A percentile compares a stretch with the other conserved stretches of the same genome.
Conservation (phyloP, 2,797 vertebrate species). For the Acipenser ruthenus region DNA sequence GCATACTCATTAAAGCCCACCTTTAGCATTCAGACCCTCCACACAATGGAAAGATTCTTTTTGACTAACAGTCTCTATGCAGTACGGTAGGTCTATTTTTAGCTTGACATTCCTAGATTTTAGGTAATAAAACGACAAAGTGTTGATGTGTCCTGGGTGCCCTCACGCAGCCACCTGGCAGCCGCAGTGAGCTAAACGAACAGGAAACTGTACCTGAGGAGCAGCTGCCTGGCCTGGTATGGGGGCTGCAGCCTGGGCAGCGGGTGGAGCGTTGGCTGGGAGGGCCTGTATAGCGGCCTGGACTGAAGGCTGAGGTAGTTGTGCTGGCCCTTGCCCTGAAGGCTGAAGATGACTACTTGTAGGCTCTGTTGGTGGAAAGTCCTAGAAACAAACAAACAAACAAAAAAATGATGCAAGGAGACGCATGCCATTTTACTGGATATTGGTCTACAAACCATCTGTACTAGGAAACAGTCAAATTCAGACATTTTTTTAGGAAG, state of each 20-base stretch:
- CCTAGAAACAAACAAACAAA: slow-evolving; percentile 34
- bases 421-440: not conserved
- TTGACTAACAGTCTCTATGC: no score
- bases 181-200: no score
- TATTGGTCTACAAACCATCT: no score
- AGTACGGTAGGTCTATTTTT: no score
- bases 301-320: slow-evolving; percentile 71
- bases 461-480: not conserved
- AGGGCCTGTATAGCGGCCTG: slow-evolving; percentile 54
- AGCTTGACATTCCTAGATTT: no score
- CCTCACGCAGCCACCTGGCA: not conserved
- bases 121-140: no score
- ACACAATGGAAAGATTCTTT: no score
- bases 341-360: slow-evolving; percentile 53
- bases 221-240: slow-evolving; percentile 20
- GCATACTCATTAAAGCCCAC: no score
- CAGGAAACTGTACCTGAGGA: slow-evolving; percentile 11
- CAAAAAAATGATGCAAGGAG: not conserved
- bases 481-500: not conserved
- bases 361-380: slow-evolving; percentile 56
- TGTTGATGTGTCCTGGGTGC: not conserved
- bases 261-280: slow-evolving; percentile 46
- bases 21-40: no score
- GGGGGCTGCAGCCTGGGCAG: slow-evolving; percentile 38
- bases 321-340: slow-evolving; percentile 54